A percentile compares a stretch with the other conserved stretches of the same genome.
Evolutionary conservation across 2,113 vertebrate genomes (phyloP).

Genomic region (Ailurus styani): DNA sequence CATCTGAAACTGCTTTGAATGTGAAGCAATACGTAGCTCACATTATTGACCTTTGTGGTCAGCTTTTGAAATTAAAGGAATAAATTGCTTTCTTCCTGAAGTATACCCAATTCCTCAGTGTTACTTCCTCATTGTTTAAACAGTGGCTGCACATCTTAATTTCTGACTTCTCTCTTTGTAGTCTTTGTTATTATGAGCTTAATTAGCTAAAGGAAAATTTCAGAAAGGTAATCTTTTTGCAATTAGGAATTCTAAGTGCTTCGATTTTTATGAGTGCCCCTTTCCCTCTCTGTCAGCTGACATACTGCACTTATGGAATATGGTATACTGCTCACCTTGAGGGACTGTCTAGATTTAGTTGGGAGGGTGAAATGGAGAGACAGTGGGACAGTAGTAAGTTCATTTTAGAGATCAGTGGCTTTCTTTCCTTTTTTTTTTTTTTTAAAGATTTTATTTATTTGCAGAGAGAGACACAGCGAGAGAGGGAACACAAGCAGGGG

Average conservation of each 20-base stretch:
- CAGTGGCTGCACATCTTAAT: neutral
- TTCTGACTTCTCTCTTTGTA: neutral
- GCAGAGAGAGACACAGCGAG: too few relatives aligned
- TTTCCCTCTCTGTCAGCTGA: neutral
- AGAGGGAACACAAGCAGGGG: too few relatives aligned
- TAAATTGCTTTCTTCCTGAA: neutral
- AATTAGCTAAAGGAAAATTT: neutral
- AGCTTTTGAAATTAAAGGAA: neutral
- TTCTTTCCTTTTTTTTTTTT: too few relatives aligned
- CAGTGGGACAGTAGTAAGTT: neutral
- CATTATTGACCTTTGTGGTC: neutral
- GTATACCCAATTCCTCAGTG: neutral
- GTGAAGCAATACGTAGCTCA: neutral
- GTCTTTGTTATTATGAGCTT: neutral
- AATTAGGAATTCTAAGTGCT: neutral
- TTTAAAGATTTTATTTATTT: too few relatives aligned
- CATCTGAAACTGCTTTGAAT: neutral
- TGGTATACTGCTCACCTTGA: neutral
- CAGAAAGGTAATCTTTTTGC: neutral
- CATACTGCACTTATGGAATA: neutral
- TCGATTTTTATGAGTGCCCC: neutral
- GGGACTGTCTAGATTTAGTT: neutral
- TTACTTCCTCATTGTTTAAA: conserved; percentile 16
- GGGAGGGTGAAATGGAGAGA: neutral
- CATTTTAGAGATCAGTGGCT: neutral